A percentile compares a stretch with the other conserved stretches of the same genome.
phyloP scores from a whole-genome alignment of 2,888 invertebrate genomes.

The Xanthorhoe spadicearia region DNA sequence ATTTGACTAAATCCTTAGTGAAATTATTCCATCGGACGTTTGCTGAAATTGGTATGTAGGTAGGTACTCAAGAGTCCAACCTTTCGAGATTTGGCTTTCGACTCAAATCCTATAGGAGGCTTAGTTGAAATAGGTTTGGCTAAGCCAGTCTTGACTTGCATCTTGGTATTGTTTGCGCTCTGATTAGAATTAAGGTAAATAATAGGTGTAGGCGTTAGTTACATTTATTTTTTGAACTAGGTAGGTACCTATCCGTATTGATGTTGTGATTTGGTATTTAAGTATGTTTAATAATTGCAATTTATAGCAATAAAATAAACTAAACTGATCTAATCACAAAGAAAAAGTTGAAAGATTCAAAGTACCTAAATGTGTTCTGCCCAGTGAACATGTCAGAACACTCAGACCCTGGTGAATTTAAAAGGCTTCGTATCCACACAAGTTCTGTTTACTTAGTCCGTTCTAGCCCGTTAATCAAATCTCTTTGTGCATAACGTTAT shows the following conservation, averaged over 20 bases:
- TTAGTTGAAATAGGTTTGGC: constrained; percentile 5
- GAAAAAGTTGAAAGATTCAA: too few species aligned
- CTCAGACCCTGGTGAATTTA: constrained; percentile 1
- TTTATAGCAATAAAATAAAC: not conserved
- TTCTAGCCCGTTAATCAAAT: constrained; percentile 49
- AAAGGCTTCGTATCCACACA: constrained; percentile 12
- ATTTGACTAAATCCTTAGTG: not conserved
- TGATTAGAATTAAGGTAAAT: not conserved
- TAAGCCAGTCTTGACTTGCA: constrained; percentile 2
- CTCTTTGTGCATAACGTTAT: constrained; percentile 49
- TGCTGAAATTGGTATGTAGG: not conserved
- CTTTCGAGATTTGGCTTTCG: constrained; percentile 1
- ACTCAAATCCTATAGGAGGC: constrained; percentile 9
- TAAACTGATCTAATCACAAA: too few species aligned
- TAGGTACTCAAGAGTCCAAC: constrained; percentile 1
- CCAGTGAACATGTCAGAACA: not conserved
- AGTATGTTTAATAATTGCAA: not conserved
- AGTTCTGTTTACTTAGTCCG: constrained; percentile 20
- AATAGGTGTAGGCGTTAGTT: too few species aligned
- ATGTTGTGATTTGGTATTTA: too few species aligned
- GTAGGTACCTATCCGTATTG: not conserved
- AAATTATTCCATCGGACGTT: not conserved
- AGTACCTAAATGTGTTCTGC: not conserved
- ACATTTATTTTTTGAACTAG: not conserved
- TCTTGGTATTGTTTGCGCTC: constrained; percentile 1